phyloP scores from a whole-genome alignment of 2,797 vertebrate species.

The Hydrophis major region DNA sequence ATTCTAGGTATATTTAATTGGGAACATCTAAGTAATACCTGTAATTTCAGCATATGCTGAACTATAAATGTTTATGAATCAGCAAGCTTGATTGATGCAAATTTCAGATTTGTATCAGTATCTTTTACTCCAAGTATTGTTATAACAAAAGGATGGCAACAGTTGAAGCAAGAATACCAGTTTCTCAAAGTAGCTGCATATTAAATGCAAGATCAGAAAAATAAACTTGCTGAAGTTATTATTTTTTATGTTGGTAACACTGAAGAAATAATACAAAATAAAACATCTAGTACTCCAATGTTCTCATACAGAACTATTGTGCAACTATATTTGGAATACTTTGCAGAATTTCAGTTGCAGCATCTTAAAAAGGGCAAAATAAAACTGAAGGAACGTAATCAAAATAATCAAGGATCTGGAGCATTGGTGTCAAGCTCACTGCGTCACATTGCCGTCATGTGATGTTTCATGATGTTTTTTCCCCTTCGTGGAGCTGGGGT shows the following conservation, averaged over 20 bases:
- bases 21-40: not conserved
- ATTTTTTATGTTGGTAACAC: not conserved
- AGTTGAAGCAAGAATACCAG: constrained; percentile 22
- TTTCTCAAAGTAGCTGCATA: not conserved
- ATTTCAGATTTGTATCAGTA: not conserved
- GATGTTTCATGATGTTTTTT: no score
- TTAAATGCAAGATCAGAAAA: not conserved
- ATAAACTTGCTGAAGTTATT: not conserved
- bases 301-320: not conserved
- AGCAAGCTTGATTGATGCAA: not conserved
- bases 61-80: not conserved
- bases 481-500: no score
- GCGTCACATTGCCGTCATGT: no score
- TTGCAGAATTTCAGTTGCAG: not conserved
- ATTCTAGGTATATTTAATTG: not conserved
- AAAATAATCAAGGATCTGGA: not conserved
- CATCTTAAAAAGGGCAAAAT: not conserved
- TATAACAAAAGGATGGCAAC: constrained; percentile 31
- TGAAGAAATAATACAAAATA: not conserved
- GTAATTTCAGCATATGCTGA: not conserved
- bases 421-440: not conserved
- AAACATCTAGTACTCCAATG: not conserved
- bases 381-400: not conserved
- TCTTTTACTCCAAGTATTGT: constrained; percentile 1
- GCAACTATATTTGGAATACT: not conserved